Evolutionary conservation across 2,797 vertebrate genomes (phyloP).

Genomic region (Gymnothorax javanicus): DNA sequence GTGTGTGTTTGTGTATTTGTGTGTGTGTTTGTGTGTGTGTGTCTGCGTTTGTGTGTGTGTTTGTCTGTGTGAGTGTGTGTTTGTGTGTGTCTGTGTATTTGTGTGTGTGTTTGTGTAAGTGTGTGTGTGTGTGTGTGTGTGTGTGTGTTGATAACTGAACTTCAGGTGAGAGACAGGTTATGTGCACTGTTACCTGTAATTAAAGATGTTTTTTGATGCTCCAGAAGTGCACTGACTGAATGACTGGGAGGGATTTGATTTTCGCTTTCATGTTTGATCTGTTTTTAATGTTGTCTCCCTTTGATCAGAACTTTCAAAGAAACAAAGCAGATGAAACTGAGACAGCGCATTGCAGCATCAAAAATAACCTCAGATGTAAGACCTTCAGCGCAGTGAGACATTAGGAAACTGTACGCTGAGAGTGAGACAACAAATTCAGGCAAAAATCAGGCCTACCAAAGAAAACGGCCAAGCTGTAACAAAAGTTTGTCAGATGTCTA

Average conservation of each 20-base stretch:
- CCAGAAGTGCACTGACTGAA: background rate
- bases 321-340: background rate
- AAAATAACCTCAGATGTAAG: too few species aligned
- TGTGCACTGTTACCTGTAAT: background rate
- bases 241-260: background rate
- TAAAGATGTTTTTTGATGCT: background rate
- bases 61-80: too few species aligned
- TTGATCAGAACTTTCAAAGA: too few species aligned
- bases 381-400: too few species aligned
- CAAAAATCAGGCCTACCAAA: too few species aligned
- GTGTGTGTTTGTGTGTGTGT: background rate
- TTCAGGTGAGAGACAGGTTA: background rate
- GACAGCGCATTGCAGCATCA: too few species aligned
- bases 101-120: constrained; percentile 14
- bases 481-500: too few species aligned
- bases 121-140: constrained; percentile 22
- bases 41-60: background rate
- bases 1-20: background rate
- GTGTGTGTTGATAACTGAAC: background rate
- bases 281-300: background rate
- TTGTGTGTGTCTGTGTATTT: background rate
- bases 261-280: background rate
- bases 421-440: background rate
- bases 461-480: too few species aligned
- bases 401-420: too few species aligned